Percentiles rank a stretch among this genome's conserved stretches.
phyloP scores from a whole-genome alignment of 2,113 vertebrate species.

The Cyanoliseus patagonus region DNA sequence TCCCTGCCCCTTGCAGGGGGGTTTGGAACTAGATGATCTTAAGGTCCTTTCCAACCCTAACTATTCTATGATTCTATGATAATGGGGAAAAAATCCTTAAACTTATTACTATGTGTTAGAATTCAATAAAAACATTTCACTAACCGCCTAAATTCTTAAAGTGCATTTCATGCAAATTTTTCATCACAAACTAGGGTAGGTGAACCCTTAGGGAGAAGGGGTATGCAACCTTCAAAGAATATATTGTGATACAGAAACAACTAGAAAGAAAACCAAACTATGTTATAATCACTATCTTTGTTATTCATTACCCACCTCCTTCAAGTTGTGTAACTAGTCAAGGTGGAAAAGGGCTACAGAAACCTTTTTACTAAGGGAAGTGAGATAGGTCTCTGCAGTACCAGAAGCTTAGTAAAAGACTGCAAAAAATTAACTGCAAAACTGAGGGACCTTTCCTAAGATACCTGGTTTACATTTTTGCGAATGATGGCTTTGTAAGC shows the following conservation, averaged over 20 bases:
- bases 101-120: background rate
- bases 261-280: background rate
- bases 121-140: background rate
- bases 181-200: background rate
- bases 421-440: background rate
- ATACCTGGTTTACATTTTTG: background rate
- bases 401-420: background rate
- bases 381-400: background rate
- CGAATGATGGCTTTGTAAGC: background rate
- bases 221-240: background rate
- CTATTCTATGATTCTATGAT: too few relatives aligned
- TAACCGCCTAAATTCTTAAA: background rate
- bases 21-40: too few relatives aligned
- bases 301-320: background rate
- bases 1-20: too few relatives aligned
- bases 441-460: background rate
- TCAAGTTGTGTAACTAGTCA: background rate
- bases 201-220: background rate
- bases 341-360: background rate
- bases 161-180: background rate
- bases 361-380: background rate
- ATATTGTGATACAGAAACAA: background rate
- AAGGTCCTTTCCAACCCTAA: too few relatives aligned
- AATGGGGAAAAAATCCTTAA: background rate
- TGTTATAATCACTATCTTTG: background rate